Evolutionary conservation across 1,140 invertebrate species (phyloP), one percentile per base, ranked within the genome.

Genomic region (Nasonia giraulti): DNA sequence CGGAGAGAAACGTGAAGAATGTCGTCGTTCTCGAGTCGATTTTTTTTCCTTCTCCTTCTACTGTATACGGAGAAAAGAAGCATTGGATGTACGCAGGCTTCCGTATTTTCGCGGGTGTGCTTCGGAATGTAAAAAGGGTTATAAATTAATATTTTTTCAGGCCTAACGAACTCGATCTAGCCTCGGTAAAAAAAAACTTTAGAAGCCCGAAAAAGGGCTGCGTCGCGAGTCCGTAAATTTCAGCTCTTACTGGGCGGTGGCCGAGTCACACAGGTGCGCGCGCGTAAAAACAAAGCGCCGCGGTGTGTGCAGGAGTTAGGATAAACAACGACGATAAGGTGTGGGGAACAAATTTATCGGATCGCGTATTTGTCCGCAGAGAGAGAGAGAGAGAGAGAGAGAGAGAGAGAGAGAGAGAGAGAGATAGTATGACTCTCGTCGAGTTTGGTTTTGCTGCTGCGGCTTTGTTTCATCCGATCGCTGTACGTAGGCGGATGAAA

Each of bases 211-310:
- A 62, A 62, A 62, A 62, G 55, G 55, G 55, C 55, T 62, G 3
- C 47, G 80, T 62, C 80, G 40, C 71, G 80, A 82, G 73, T 76
- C 20, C 69, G 81, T 76, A 82, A 82, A 76, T 82, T 82, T 82
- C 66, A 33, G 14, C 37, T 23, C 50, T 40, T 3, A 37, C 14
- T 71, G n/a, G 66, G 40, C 80, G 55, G 55, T 62, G 55, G 17
- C 20, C 55, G 55, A 27, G 27, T 62, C 20, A 17, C 14, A 14
- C 55, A 62, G 55, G 20, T 62, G 55, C 17, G 14, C 47, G 47
- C 47, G 12, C 4, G n/a, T 62, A n/a, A n/a, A 1, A n/a, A 62
- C 55, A 62, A 62, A 62, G 55, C 55, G 55, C 20, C 55, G 55
- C 17, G 5, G 20, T n/a, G 55, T 37, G 33, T 37, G 33, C 5